phyloP scores from a whole-genome alignment of 2,797 vertebrate genomes.

The Phrynocephalus forsythii region DNA sequence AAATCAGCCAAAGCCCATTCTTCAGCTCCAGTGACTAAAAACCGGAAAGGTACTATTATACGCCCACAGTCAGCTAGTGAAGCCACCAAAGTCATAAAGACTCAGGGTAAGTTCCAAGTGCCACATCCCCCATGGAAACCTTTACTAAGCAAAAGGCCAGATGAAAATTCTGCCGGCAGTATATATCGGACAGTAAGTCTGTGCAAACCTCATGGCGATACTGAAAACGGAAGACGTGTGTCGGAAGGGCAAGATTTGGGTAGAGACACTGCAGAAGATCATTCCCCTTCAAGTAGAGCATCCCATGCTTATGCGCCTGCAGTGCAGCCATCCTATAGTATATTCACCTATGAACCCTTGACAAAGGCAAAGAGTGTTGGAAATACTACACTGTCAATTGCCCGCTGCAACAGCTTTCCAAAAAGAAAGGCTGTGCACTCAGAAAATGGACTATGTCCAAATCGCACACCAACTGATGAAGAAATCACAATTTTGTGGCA shows the following conservation, averaged over 20 bases:
- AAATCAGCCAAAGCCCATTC: conserved; percentile 70
- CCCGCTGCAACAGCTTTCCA: conserved; percentile 61
- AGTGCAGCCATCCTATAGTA: conserved; percentile 61
- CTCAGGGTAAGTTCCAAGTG: conserved; percentile 78
- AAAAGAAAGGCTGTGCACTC: conserved; percentile 66
- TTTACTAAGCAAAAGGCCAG: conserved; percentile 59
- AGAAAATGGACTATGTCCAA: conserved; percentile 77
- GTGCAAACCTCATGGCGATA: conserved; percentile 60
- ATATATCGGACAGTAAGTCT: conserved; percentile 52
- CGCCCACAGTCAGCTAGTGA: conserved; percentile 79
- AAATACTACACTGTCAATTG: conserved; percentile 31
- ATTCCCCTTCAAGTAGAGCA: conserved; percentile 51
- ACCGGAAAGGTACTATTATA: conserved; percentile 80
- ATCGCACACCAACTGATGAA: conserved; percentile 83
- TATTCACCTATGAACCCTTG: conserved; percentile 65
- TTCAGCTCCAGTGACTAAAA: conserved; percentile 61
- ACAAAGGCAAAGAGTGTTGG: conserved; percentile 62
- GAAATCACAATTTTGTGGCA: conserved; percentile 84
- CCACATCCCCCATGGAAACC: conserved; percentile 83
- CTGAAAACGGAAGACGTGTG: conserved; percentile 56
- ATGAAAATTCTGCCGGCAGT: conserved; percentile 45
- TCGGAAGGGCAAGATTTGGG: conserved; percentile 58
- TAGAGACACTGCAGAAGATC: conserved; percentile 61
- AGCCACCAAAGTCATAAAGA: conserved; percentile 76
- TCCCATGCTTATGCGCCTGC: conserved; percentile 65